Evolutionary conservation across 2,888 invertebrate genomes (phyloP).

Genomic region (Caenorhabditis imperialis): DNA sequence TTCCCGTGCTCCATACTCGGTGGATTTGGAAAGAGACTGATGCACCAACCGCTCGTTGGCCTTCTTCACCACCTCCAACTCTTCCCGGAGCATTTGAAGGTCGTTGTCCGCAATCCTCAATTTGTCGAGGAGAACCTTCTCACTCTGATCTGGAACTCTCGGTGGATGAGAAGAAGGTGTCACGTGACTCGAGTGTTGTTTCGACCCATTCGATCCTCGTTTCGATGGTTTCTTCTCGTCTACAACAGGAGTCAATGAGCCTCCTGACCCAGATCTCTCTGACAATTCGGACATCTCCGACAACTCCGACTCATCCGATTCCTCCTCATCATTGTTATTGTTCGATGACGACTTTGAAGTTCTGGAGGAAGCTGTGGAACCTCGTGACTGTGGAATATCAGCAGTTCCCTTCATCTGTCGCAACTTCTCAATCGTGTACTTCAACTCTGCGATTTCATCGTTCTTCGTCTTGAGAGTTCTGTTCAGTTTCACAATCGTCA

Average conservation of each 20-base stretch:
- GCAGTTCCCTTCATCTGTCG: conserved; percentile 39
- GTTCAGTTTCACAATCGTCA: conserved; percentile 66
- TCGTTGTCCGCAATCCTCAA: conserved; percentile 56
- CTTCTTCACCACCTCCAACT: conserved; percentile 66
- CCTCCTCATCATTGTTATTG: conserved; percentile 33
- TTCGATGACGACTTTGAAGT: conserved; percentile 18
- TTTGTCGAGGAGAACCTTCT: conserved; percentile 33
- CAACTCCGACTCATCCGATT: conserved; percentile 15
- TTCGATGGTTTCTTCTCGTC: conserved; percentile 12
- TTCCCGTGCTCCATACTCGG: conserved; percentile 51
- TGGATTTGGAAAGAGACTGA: conserved; percentile 60
- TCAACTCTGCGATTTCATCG: conserved; percentile 57
- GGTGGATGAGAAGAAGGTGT: background rate
- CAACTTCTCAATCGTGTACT: conserved; percentile 58
- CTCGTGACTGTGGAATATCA: conserved; percentile 24
- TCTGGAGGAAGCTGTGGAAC: conserved; percentile 30
- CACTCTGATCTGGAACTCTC: conserved; percentile 24
- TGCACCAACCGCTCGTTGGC: conserved; percentile 70
- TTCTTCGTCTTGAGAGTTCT: conserved; percentile 60
- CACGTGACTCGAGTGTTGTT: background rate
- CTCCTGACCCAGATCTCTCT: conserved; percentile 13
- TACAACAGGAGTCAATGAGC: conserved; percentile 25
- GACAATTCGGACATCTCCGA: conserved; percentile 38
- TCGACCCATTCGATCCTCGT: conserved; percentile 12
- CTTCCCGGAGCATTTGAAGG: conserved; percentile 56